Conservation (phyloP, 2,113 vertebrate genomes). For the Motacilla tschutschensis region DNA sequence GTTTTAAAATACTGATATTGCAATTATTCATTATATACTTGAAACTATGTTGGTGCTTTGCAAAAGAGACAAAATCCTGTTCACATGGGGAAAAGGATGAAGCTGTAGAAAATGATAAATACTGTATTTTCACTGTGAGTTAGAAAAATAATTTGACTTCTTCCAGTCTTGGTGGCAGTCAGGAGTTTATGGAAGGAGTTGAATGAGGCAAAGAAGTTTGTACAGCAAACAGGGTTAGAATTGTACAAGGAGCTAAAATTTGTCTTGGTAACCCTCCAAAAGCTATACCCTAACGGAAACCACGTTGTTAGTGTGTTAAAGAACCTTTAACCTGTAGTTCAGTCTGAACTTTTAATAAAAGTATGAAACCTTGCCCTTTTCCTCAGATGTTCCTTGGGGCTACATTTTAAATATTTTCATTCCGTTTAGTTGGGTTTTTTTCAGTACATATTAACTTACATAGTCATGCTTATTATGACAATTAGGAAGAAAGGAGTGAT, state of each 20-base stretch:
- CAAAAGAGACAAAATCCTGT: not conserved
- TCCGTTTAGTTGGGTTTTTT: conserved; percentile 10
- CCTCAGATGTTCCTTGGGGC: conserved; percentile 7
- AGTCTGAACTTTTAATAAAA: conserved; percentile 23
- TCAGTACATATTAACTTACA: conserved; percentile 17
- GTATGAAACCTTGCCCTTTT: conserved; percentile 9
- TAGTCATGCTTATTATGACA: not conserved
- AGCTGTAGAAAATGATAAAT: not conserved
- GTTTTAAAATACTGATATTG: not conserved
- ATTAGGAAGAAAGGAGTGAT: not conserved
- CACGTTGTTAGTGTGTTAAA: conserved; percentile 17
- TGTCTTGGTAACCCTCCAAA: conserved; percentile 58
- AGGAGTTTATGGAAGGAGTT: conserved; percentile 7
- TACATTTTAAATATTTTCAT: conserved; percentile 17
- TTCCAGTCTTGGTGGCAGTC: not conserved
- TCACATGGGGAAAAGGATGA: not conserved
- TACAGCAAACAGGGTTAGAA: conserved; percentile 32
- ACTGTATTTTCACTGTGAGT: not conserved
- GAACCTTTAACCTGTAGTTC: conserved; percentile 49
- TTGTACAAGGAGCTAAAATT: conserved; percentile 57
- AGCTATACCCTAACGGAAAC: conserved; percentile 49
- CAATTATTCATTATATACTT: not conserved
- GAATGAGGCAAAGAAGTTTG: conserved; percentile 30
- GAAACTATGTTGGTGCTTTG: not conserved
- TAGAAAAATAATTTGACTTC: conserved; percentile 24